Evolutionary conservation across 1,140 invertebrate genomes (phyloP).

Genomic region (Gyrodactylus salaris): DNA sequence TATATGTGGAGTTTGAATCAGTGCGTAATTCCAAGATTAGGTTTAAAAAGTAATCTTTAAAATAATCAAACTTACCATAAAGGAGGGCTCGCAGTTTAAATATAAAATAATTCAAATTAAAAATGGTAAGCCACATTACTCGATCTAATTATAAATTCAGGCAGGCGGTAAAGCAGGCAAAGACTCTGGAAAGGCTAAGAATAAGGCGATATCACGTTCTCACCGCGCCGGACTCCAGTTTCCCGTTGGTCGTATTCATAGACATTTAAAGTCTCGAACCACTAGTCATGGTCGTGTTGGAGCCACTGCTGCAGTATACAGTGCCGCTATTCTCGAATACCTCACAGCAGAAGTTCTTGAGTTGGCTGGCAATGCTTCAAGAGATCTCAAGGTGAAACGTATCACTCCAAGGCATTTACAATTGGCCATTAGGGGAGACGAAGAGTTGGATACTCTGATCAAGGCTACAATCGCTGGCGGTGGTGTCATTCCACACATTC

Average conservation of each 20-base stretch:
- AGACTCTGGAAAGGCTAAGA: constrained; percentile 58
- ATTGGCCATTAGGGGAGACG: no score
- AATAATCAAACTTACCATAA: no score
- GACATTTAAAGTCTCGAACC: constrained; percentile 6
- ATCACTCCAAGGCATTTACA: constrained; percentile 6
- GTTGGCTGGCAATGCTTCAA: neutral
- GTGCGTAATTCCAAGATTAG: no score
- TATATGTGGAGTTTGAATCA: no score
- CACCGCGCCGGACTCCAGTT: constrained; percentile 61
- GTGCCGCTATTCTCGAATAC: constrained; percentile 8
- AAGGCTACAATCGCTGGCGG: constrained; percentile 97
- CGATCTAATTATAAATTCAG: neutral
- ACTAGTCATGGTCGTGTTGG: constrained; percentile 7
- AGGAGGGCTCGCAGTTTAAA: no score
- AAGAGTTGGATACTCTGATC: constrained; percentile 47
- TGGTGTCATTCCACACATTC: constrained; percentile 81
- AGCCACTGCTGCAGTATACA: constrained; percentile 7
- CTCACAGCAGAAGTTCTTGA: constrained; percentile 7
- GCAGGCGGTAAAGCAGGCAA: constrained; percentile 5
- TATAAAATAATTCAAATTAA: no score
- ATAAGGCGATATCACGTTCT: constrained; percentile 84
- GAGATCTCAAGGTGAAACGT: constrained; percentile 3
- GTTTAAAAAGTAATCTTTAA: no score
- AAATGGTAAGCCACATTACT: neutral
- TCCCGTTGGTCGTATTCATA: constrained; percentile 7